A percentile compares a stretch with the other conserved stretches of the same genome.
Evolutionary conservation across 2,888 invertebrate species (phyloP).

Genomic region (Taenaris catops): DNA sequence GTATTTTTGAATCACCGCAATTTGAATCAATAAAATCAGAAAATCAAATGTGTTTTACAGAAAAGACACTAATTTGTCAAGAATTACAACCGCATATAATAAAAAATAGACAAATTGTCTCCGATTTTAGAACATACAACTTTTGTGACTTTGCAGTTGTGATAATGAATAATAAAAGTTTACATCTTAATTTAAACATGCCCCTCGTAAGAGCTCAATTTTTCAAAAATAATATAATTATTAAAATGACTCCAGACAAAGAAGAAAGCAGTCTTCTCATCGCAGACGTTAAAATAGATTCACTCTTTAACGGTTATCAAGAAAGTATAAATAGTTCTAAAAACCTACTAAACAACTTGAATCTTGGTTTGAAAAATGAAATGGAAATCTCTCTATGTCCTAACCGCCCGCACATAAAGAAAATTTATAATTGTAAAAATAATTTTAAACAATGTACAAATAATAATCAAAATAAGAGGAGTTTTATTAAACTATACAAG

Average conservation of each 20-base stretch:
- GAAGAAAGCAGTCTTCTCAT: too few relatives aligned
- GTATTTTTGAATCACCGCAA: neutral
- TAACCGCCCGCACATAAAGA: neutral
- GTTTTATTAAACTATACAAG: constrained; percentile 42
- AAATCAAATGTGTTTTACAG: too few relatives aligned
- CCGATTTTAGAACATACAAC: constrained; percentile 8
- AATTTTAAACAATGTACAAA: constrained; percentile 7
- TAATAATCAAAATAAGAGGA: constrained; percentile 17
- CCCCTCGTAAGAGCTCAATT: neutral
- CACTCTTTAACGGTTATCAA: constrained; percentile 5
- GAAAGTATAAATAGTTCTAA: neutral
- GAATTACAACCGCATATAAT: constrained; percentile 31
- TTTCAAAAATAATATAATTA: too few relatives aligned
- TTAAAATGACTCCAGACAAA: too few relatives aligned
- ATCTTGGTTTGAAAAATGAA: neutral
- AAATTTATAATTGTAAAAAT: constrained; percentile 9
- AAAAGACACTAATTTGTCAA: too few relatives aligned
- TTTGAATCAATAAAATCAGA: too few relatives aligned
- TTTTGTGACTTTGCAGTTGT: neutral
- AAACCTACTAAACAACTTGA: neutral
- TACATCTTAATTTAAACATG: constrained; percentile 4
- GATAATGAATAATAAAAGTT: neutral
- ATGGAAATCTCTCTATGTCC: neutral
- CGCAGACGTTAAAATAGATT: constrained; percentile 4
- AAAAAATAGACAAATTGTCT: constrained; percentile 18